Base-by-base conservation (phyloP, 2,113 vertebrate species). In the Orthonyx spaldingii region DNA sequence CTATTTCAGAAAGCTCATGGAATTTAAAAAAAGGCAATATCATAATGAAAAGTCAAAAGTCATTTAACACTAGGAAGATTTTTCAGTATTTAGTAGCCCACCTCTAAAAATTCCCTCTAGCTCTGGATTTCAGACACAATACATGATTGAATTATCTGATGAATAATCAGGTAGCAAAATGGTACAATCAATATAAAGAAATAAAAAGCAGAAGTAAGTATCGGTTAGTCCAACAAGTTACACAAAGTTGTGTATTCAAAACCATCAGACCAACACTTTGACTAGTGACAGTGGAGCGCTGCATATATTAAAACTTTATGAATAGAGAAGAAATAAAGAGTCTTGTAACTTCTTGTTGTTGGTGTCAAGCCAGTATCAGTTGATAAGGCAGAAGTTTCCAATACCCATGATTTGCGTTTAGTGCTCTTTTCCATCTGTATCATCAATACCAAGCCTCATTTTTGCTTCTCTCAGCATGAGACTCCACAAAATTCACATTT, bases 221-320 rank as follows among this genome's bases (percentile, higher is more conserved):
- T 33, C 0, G 0, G 35, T 63, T 47, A 55, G 41, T 72, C 35
- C 32, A 83, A 32, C 17, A 66, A 80, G 22, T 80, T 75, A 53
- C 23, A 68, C 15, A 68, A 70, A 70, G 46, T 32, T 75, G 22
- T 14, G 28, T 47, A 61, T 71, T 75, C 39, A 75, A 71, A 90
- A 63, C 18, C 35, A 66, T 12, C 39, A 82, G 35, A 66, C 11
- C 21, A 55, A 63, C 39, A 28, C 21, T 61, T 84, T 42, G 37
- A 49, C 16, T 8, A 30, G 61, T 39, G 52, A 55, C 28, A 44
- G 17, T 8, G 20, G 16, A 87, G 37, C 0, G 0, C 21, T 4
- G 2, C 19, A 53, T 24, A 17, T 39, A 39, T 56, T 56, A 57
- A 9, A 87, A 61, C 37, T 41, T 87, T 7, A 82, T 10, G 32